phyloP scores from a whole-genome alignment of 2,888 invertebrate species.

The Tachystola acroxantha region DNA sequence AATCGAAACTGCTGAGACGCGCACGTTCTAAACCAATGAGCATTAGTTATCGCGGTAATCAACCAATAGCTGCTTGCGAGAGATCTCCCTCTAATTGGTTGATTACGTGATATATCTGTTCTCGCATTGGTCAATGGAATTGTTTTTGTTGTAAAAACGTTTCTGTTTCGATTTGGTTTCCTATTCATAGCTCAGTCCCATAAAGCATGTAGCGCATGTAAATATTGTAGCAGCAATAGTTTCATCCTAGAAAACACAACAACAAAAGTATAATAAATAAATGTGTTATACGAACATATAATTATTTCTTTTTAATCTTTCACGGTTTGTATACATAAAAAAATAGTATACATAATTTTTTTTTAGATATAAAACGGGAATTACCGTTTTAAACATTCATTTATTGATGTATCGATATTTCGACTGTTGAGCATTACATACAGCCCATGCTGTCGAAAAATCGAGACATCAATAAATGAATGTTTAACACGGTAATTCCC shows the following conservation, averaged over 20 bases:
- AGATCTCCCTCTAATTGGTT: constrained; percentile 5
- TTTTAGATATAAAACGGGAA: no score
- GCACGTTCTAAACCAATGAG: not conserved
- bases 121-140: constrained; percentile 5
- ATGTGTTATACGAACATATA: not conserved
- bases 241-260: constrained; percentile 12
- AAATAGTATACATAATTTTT: no score
- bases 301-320: no score
- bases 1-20: constrained; percentile 5
- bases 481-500: no score
- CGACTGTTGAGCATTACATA: no score
- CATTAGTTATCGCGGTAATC: constrained; percentile 4
- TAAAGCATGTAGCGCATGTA: constrained; percentile 48
- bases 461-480: no score
- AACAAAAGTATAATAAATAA: not conserved
- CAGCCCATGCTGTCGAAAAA: no score
- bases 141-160: constrained; percentile 8
- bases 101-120: constrained; percentile 8
- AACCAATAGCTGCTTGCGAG: constrained; percentile 4
- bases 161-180: constrained; percentile 16
- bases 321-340: no score
- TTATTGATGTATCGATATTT: no score
- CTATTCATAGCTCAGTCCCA: constrained; percentile 7
- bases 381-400: no score
- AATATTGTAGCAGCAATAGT: constrained; percentile 36